Evolutionary conservation across 2,797 vertebrate genomes (phyloP).

Genomic region (Parauchenoglanis ngamensis): DNA sequence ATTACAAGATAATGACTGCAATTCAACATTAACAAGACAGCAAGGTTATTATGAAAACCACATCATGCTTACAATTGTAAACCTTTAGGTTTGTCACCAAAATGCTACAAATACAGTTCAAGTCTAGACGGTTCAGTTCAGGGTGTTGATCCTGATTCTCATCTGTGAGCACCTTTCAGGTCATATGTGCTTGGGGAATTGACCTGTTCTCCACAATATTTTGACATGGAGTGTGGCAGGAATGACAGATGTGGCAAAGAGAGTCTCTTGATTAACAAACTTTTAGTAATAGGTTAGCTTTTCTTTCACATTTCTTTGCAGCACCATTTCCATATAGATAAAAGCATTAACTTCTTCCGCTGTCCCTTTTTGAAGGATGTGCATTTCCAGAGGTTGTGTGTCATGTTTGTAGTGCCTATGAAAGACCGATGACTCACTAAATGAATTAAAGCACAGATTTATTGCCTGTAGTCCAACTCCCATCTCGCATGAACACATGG

Average conservation of each 20-base stretch:
- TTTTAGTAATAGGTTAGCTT: neutral
- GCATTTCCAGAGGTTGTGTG: slow-evolving; percentile 37
- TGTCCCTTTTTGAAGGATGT: slow-evolving; percentile 23
- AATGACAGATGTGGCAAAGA: neutral
- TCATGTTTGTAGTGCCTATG: slow-evolving; percentile 32
- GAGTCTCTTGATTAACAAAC: neutral
- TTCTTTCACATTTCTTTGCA: neutral
- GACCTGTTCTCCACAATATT: neutral
- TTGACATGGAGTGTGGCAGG: neutral
- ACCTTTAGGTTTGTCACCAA: neutral
- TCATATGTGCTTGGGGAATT: neutral
- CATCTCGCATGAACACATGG: slow-evolving; percentile 54
- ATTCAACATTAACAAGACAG: neutral
- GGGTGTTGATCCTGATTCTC: neutral
- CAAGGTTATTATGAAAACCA: neutral
- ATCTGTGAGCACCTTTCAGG: neutral
- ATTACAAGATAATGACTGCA: neutral
- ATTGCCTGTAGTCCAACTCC: slow-evolving; percentile 47
- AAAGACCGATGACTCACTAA: slow-evolving; percentile 50
- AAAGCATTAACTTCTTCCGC: slow-evolving; percentile 13
- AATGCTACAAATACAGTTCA: neutral
- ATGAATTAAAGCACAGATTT: slow-evolving; percentile 54
- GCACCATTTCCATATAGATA: neutral
- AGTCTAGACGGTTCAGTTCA: neutral
- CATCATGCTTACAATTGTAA: neutral